These are phyloP conservation scores for Lochmaea crataegi DNA, from an alignment of 2,888 invertebrate genomes.

Conservation along the genomic window DNA sequence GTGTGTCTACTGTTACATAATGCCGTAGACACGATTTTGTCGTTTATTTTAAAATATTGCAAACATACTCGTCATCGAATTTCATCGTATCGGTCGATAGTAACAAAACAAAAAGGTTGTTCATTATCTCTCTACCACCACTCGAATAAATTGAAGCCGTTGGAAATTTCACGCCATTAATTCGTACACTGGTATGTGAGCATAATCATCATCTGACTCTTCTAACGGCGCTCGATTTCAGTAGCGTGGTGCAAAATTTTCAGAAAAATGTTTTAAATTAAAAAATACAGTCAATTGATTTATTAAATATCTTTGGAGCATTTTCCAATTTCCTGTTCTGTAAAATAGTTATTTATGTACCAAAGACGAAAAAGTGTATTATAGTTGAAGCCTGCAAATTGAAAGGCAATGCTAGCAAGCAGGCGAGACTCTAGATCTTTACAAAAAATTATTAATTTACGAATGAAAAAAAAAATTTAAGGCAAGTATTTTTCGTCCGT, in stretches of 20 bases:
- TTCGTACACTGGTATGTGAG: conserved; percentile 33
- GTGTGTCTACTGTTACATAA: neutral
- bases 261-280: neutral
- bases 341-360: too few relatives aligned
- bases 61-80: conserved; percentile 25
- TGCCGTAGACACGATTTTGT: too few relatives aligned
- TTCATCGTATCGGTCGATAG: conserved; percentile 18
- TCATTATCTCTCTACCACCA: conserved; percentile 26
- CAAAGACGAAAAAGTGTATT: too few relatives aligned
- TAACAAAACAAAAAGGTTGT: conserved; percentile 26
- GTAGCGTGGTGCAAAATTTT: neutral
- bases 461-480: too few relatives aligned
- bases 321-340: too few relatives aligned
- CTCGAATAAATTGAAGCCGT: conserved; percentile 33
- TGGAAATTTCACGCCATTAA: conserved; percentile 37
- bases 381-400: too few relatives aligned
- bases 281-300: too few relatives aligned
- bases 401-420: too few relatives aligned
- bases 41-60: conserved; percentile 1
- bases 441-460: too few relatives aligned
- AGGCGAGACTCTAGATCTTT: too few relatives aligned
- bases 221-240: neutral
- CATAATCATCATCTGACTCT: conserved; percentile 25
- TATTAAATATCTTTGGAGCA: too few relatives aligned
- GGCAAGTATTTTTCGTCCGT: too few relatives aligned